Evolutionary conservation across 2,888 invertebrate species (phyloP).

Genomic region (Vandiemenella viatica): DNA sequence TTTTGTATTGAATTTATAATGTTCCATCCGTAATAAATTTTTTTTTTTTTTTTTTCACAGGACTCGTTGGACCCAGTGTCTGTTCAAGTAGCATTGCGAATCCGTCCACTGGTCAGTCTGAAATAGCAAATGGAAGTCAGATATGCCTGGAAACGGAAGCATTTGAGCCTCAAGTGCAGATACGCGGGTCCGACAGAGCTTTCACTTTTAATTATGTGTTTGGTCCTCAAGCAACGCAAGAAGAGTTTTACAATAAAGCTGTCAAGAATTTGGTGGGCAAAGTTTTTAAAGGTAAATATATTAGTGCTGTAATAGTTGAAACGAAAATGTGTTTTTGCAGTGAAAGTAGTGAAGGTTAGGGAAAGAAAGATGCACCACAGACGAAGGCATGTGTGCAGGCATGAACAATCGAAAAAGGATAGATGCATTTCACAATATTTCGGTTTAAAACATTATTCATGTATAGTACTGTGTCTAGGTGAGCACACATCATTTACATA

Average conservation of each 20-base stretch:
- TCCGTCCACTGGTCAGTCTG: conserved; percentile 64
- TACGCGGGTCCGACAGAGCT: conserved; percentile 46
- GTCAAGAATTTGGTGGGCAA: conserved; percentile 55
- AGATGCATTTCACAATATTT: no score
- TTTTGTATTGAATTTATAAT: no score
- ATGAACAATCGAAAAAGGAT: no score
- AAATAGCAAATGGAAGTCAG: conserved; percentile 58
- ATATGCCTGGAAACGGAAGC: conserved; percentile 51
- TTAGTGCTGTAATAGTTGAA: no score
- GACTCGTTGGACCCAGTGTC: conserved; percentile 29
- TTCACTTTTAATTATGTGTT: conserved; percentile 80
- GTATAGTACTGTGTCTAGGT: no score
- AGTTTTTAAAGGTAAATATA: conserved; percentile 54
- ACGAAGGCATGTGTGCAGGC: no score
- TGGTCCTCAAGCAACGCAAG: conserved; percentile 49
- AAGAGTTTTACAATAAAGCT: conserved; percentile 54
- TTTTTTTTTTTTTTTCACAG: not conserved
- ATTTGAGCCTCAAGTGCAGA: conserved; percentile 51
- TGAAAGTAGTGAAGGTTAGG: not conserved
- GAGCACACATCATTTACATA: no score
- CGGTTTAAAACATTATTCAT: no score
- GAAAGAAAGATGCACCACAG: no score
- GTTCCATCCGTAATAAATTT: not conserved
- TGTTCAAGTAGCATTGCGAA: conserved; percentile 67
- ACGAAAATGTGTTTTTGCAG: not conserved